phyloP scores from a whole-genome alignment of 2,113 vertebrate species.

The Corvus hawaiiensis region DNA sequence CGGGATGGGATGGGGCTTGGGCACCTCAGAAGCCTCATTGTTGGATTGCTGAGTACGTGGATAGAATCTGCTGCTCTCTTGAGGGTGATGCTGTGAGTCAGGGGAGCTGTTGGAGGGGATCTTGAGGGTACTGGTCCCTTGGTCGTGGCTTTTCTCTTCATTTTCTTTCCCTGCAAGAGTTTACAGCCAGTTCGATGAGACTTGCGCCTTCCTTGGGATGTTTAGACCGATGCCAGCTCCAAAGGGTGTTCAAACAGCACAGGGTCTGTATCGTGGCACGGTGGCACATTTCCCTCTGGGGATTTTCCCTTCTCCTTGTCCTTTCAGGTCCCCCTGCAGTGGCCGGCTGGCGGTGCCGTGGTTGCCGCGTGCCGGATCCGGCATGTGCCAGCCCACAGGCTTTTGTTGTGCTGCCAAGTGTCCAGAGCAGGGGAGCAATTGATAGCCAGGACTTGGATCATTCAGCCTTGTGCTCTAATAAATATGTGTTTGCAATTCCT shows the following conservation, averaged over 20 bases:
- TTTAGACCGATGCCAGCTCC: accelerated
- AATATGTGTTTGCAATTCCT: not conserved
- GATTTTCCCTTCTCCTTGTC: not conserved
- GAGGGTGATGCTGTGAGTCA: not conserved
- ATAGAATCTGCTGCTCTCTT: not conserved
- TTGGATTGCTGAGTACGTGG: accelerated
- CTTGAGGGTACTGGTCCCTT: not conserved
- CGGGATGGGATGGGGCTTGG: no score
- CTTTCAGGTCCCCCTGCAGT: not conserved
- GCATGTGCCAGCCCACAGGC: not conserved
- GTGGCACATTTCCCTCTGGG: accelerated
- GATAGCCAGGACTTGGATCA: not conserved
- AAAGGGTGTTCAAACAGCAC: accelerated
- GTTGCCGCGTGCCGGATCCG: not conserved
- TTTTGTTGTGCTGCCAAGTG: not conserved
- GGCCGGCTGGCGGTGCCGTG: accelerated
- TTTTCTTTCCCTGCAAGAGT: not conserved
- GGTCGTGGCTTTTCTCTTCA: accelerated
- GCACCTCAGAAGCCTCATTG: accelerated
- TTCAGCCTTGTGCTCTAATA: not conserved
- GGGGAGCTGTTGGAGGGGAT: not conserved
- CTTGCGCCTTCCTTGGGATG: accelerated
- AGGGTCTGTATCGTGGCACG: accelerated
- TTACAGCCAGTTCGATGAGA: accelerated
- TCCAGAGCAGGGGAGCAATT: not conserved